These are phyloP conservation scores for Tortricodes alternella DNA, from an alignment of 2,888 invertebrate genomes.

Conservation along the genomic window DNA sequence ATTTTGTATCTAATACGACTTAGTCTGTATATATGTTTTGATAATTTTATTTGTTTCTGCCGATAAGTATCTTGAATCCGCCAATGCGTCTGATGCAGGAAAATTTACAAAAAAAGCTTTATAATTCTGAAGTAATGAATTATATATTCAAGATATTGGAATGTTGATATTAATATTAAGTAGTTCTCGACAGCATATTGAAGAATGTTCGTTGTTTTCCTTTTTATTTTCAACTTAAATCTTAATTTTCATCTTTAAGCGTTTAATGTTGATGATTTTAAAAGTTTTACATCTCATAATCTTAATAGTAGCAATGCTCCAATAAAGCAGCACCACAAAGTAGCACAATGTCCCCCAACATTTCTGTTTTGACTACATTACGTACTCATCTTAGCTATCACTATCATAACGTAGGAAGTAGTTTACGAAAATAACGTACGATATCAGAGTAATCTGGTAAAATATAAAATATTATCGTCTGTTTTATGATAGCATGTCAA, in stretches of 20 bases:
- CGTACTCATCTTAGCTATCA: conserved; percentile 7
- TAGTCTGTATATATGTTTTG: no score
- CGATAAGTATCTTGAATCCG: conserved; percentile 13
- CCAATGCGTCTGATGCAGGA: background rate
- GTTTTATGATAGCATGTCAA: conserved; percentile 13
- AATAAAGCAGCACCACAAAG: conserved; percentile 16
- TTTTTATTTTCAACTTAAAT: background rate
- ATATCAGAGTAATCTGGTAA: conserved; percentile 20
- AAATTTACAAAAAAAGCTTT: background rate
- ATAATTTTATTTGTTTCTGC: conserved; percentile 13
- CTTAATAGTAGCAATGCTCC: background rate
- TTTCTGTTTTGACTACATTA: conserved; percentile 24
- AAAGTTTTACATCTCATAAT: background rate
- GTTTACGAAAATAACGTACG: conserved; percentile 20
- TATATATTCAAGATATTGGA: no score
- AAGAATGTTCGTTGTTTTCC: no score
- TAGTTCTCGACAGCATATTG: no score
- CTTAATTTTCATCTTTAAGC: no score
- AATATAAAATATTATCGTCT: conserved; percentile 14
- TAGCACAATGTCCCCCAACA: conserved; percentile 19
- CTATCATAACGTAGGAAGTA: conserved; percentile 13
- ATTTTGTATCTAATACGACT: no score
- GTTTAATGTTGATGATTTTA: background rate
- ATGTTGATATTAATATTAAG: no score
- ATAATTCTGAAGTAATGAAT: background rate